These are phyloP conservation scores for Prietella phreatophila DNA, from an alignment of 2,113 vertebrate species.

Conservation along the genomic window DNA sequence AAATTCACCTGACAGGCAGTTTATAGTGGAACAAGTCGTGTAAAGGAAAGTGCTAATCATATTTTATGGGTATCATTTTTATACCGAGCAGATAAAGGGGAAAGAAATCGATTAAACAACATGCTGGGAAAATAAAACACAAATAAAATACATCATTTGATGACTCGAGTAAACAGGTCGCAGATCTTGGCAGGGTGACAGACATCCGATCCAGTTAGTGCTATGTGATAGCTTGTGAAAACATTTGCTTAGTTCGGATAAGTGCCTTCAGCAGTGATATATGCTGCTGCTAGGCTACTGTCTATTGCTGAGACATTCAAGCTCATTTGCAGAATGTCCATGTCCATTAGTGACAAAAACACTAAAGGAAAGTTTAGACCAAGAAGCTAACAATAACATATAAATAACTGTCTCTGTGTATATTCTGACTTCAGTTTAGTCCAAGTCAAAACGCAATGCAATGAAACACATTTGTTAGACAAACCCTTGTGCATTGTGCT, in stretches of 20 bases:
- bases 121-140: slow-evolving; percentile 19
- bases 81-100: neutral
- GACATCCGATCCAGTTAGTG: slow-evolving; percentile 42
- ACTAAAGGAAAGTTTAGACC: neutral
- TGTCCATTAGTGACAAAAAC: slow-evolving; percentile 9
- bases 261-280: slow-evolving; percentile 52
- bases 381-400: neutral
- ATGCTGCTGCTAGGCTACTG: slow-evolving; percentile 44
- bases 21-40: slow-evolving; percentile 23
- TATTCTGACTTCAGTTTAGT: neutral
- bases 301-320: slow-evolving; percentile 36
- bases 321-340: slow-evolving; percentile 10
- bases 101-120: slow-evolving; percentile 32
- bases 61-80: slow-evolving; percentile 35
- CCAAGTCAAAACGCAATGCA: neutral
- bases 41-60: slow-evolving; percentile 16
- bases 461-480: neutral
- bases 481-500: neutral
- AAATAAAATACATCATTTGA: slow-evolving; percentile 47
- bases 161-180: slow-evolving; percentile 44
- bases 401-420: neutral
- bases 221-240: slow-evolving; percentile 60
- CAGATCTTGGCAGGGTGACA: slow-evolving; percentile 49
- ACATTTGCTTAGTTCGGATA: slow-evolving; percentile 64
- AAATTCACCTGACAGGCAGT: slow-evolving; percentile 24